phyloP scores from a whole-genome alignment of 2,888 invertebrate genomes.

The Electrophaes corylata region DNA sequence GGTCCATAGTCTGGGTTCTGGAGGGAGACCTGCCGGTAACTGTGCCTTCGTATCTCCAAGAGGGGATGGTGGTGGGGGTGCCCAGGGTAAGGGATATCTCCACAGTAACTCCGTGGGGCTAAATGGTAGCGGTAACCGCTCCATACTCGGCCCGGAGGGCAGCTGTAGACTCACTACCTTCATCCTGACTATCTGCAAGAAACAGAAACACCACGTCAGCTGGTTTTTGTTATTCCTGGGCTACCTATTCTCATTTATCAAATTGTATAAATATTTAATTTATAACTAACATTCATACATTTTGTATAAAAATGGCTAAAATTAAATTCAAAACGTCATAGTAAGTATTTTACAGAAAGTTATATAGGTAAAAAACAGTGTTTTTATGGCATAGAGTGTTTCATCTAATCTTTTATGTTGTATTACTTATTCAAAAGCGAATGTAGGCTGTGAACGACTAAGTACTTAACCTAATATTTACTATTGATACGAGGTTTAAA shows the following conservation, averaged over 20 bases:
- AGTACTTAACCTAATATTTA: no score
- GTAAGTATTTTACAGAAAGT: neutral
- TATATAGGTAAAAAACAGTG: neutral
- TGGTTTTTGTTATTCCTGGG: conserved; percentile 8
- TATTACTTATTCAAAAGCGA: no score
- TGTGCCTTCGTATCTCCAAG: conserved; percentile 94
- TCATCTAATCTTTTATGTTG: neutral
- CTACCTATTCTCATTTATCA: neutral
- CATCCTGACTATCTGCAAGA: conserved; percentile 80
- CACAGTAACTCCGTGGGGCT: conserved; percentile 93
- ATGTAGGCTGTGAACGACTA: no score
- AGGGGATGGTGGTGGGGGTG: conserved; percentile 87
- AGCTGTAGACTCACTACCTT: conserved; percentile 88
- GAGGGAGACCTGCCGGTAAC: conserved; percentile 91
- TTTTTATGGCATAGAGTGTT: neutral
- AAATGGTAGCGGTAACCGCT: conserved; percentile 91
- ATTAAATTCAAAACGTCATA: neutral
- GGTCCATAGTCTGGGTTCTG: conserved; percentile 95
- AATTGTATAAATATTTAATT: neutral
- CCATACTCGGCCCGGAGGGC: conserved; percentile 89
- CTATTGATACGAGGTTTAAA: neutral
- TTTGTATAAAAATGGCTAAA: neutral
- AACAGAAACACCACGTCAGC: conserved; percentile 28
- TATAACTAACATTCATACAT: neutral
- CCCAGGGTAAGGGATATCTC: conserved; percentile 93